Percentiles rank a stretch among this genome's conserved stretches.
Evolutionary conservation across 2,113 vertebrate genomes (phyloP).

Genomic region (Cyanoderma ruficeps): DNA sequence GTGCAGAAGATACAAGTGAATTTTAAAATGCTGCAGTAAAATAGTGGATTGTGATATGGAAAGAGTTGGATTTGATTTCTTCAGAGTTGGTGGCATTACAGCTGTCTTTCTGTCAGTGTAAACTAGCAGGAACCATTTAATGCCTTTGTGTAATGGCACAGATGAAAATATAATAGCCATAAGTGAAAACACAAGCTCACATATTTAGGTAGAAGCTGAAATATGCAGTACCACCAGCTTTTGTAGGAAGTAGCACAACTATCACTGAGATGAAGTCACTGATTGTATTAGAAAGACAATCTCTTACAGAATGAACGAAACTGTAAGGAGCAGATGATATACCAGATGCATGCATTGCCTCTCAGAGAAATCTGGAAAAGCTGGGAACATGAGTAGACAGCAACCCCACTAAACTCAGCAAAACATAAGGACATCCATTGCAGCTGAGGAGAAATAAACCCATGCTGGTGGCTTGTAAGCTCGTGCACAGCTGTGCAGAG

Average conservation of each 20-base stretch:
- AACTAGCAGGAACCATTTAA: not conserved
- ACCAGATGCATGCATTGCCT: accelerated
- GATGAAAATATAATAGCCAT: not conserved
- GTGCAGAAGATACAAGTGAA: not conserved
- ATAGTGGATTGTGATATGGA: not conserved
- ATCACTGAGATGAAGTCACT: not conserved
- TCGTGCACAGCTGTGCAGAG: not conserved
- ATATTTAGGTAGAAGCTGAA: not conserved
- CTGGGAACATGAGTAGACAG: not conserved
- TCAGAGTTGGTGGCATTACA: not conserved
- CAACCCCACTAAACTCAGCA: not conserved
- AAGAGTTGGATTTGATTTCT: not conserved
- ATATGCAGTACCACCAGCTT: not conserved
- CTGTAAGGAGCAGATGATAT: accelerated
- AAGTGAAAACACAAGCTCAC: not conserved
- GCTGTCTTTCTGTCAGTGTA: not conserved
- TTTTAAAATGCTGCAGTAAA: not conserved
- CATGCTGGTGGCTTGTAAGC: accelerated
- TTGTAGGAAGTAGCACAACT: not conserved
- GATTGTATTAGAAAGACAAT: not conserved
- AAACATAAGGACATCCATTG: accelerated
- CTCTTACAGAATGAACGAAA: accelerated
- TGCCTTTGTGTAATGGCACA: not conserved
- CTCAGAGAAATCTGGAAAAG: not conserved
- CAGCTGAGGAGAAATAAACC: not conserved